Evolutionary conservation across 1,140 invertebrate genomes (phyloP).

Genomic region (Sycophaga agraensis): DNA sequence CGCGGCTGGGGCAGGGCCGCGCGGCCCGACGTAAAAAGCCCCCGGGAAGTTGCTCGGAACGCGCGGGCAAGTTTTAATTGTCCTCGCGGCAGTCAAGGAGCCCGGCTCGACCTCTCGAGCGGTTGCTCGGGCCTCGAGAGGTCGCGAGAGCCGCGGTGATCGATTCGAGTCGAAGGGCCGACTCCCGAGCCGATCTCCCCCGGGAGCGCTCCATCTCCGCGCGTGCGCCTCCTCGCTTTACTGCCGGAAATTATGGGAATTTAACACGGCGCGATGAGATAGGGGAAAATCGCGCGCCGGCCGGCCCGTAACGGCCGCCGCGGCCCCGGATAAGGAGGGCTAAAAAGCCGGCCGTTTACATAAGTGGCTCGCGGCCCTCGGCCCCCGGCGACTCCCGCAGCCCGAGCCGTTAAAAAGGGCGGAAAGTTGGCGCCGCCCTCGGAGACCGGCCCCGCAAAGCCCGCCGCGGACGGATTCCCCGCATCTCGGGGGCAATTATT

Average conservation of each 20-base stretch:
- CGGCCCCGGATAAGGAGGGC: too few species aligned
- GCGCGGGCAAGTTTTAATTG: slow-evolving; percentile 31
- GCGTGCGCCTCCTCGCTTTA: slow-evolving; percentile 1
- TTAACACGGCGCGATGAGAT: slow-evolving; percentile 4
- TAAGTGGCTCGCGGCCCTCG: too few species aligned
- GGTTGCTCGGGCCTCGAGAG: too few species aligned
- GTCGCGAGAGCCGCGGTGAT: neutral
- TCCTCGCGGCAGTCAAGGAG: too few species aligned
- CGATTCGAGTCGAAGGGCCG: slow-evolving; percentile 7
- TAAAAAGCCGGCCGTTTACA: too few species aligned
- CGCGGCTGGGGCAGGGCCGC: neutral
- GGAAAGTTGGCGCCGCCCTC: neutral
- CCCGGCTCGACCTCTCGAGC: too few species aligned
- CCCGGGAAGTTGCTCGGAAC: slow-evolving; percentile 29
- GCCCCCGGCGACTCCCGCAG: too few species aligned
- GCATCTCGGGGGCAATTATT: slow-evolving; percentile 15
- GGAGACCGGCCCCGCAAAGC: neutral
- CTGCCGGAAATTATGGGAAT: slow-evolving; percentile 21
- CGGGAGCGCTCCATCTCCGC: neutral
- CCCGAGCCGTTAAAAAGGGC: neutral
- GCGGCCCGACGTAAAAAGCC: slow-evolving; percentile 10
- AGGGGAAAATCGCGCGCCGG: neutral
- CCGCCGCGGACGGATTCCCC: slow-evolving; percentile 1
- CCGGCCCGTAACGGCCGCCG: too few species aligned
- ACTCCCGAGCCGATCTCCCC: neutral